Percentiles rank a stretch among this genome's conserved stretches.
Evolutionary conservation across 2,888 invertebrate genomes (phyloP).

Genomic region (Agrotis clavis): DNA sequence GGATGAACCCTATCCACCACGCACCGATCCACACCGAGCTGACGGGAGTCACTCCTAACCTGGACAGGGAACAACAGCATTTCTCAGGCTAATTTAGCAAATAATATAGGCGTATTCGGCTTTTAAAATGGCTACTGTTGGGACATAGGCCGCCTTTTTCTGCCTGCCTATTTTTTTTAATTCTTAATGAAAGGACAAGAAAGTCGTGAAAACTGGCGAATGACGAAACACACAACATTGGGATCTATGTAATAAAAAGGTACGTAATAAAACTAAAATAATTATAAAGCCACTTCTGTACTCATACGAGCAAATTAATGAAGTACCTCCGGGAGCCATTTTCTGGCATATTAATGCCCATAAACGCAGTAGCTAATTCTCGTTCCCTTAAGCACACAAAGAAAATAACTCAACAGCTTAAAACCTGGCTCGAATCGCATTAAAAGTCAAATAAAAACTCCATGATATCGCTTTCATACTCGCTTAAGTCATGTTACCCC

Average conservation of each 20-base stretch:
- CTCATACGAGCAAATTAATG: not conserved
- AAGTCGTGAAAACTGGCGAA: too few relatives aligned
- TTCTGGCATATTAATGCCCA: slow-evolving; percentile 29
- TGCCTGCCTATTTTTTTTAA: too few relatives aligned
- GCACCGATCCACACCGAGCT: slow-evolving; percentile 96
- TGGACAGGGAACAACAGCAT: slow-evolving; percentile 71
- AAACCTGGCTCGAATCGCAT: slow-evolving; percentile 38
- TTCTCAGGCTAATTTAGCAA: not conserved
- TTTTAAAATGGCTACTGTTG: too few relatives aligned
- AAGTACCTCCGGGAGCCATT: slow-evolving; percentile 9
- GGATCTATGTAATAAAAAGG: too few relatives aligned
- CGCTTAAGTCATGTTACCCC: slow-evolving; percentile 22
- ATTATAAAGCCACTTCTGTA: not conserved
- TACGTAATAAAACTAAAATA: not conserved
- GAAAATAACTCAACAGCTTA: slow-evolving; percentile 39
- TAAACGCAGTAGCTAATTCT: slow-evolving; percentile 34
- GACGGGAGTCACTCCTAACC: slow-evolving; percentile 93
- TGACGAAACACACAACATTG: too few relatives aligned
- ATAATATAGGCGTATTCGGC: too few relatives aligned
- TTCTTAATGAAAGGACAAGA: too few relatives aligned
- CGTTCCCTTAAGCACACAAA: slow-evolving; percentile 28
- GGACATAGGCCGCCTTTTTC: too few relatives aligned
- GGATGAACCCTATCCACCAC: slow-evolving; percentile 96
- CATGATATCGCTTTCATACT: slow-evolving; percentile 37
- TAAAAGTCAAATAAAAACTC: slow-evolving; percentile 48